Base-by-base conservation (phyloP, 2,888 invertebrate species). In the Halictus ligatus region DNA sequence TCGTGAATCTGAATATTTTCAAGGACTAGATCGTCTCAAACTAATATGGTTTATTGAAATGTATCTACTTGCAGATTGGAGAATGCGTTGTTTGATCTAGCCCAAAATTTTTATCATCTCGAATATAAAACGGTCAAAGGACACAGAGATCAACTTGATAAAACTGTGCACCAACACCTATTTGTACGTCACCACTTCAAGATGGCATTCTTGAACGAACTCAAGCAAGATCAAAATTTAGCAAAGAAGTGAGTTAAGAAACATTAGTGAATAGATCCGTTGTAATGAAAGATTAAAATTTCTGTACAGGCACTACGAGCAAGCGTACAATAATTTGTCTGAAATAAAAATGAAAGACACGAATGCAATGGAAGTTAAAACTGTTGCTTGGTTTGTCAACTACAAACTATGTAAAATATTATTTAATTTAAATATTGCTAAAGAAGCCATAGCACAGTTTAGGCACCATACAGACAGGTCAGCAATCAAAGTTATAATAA, bases 181-280 rank as follows among this genome's bases (percentile, higher is more conserved):
- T 98, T 98, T 96, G 98, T 99, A 46, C 96, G 99, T 54, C 99
- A 99, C 96, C 98, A 99, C 94, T 99, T 99, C 94, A 99, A 99
- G 96, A 97, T 99, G 95, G 99, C 98, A 0, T 99, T 99, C 95
- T 97, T 99, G 78, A 98, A 98, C 93, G 99, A 99, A 95, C 95
- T 99, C 87, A 98, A 98, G 92, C 98, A 99, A 94, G 99, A 99
- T 94, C 96, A 97, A 90, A 97, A 97, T 93, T 97, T 97, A 0
- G 98, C 99, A 21, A 97, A 98, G 92, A 98, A 98, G 96, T 97
- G 95, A 95, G 95, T 78, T 81, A n/a, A 81, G 71, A 5, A 69
- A 78, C 21, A 40, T 78, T 4, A 43, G 21, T 18, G 46, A 76
- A 54, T 29, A n/a, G 15, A 50, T 48, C 40, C 15, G 35, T 18